A percentile compares a stretch with the other conserved stretches of the same genome.
Conservation (phyloP, 2,888 invertebrate species). For the Escarpia spicata region DNA sequence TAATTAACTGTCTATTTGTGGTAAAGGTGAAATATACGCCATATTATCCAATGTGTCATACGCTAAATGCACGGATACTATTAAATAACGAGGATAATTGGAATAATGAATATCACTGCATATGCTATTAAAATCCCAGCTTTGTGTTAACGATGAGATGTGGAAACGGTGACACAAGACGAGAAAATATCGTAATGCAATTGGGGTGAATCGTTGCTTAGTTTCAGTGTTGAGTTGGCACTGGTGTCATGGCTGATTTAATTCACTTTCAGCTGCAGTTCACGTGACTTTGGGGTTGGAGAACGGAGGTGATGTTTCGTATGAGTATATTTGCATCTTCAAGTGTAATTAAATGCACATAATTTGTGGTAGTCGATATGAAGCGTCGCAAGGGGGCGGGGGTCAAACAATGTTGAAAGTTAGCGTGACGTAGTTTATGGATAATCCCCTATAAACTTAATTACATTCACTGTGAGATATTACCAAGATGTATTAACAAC, state of each 20-base stretch:
- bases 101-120: not conserved
- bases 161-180: too few relatives aligned
- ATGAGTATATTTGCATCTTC: not conserved
- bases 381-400: too few relatives aligned
- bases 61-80: not conserved
- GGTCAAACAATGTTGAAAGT: too few relatives aligned
- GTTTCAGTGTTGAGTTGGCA: not conserved
- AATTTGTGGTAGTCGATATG: not conserved
- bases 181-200: too few relatives aligned
- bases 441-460: too few relatives aligned
- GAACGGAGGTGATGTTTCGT: not conserved
- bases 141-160: too few relatives aligned
- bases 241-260: not conserved
- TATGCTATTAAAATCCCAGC: not conserved
- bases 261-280: not conserved
- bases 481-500: too few relatives aligned
- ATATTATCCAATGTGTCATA: too few relatives aligned
- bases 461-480: too few relatives aligned
- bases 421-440: too few relatives aligned
- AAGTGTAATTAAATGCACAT: not conserved
- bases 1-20: too few relatives aligned
- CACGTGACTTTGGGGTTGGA: not conserved
- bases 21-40: too few relatives aligned
- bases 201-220: not conserved
- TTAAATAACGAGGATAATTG: not conserved